Evolutionary conservation across 1,140 invertebrate genomes (phyloP).

Genomic region (Anthonomus grandis): DNA sequence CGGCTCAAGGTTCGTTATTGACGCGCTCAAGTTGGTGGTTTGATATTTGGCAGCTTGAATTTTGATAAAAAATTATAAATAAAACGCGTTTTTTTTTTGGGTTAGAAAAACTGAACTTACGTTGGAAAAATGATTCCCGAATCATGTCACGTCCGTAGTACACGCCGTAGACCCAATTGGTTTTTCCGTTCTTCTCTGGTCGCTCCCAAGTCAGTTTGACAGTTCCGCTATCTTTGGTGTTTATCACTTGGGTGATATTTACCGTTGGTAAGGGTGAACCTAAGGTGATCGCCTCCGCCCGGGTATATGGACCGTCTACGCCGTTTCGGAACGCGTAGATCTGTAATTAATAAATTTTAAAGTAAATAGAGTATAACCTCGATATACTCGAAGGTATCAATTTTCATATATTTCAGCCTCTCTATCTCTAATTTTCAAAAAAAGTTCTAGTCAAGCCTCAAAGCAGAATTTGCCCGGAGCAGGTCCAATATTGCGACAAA

Average conservation of each 20-base stretch:
- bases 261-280: slow-evolving; percentile 56
- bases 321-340: slow-evolving; percentile 61
- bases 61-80: too few species aligned
- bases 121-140: slow-evolving; percentile 51
- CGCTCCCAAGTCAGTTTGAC: slow-evolving; percentile 65
- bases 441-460: too few species aligned
- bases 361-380: too few species aligned
- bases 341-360: slow-evolving; percentile 34
- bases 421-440: too few species aligned
- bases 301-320: slow-evolving; percentile 56
- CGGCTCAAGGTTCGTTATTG: slow-evolving; percentile 60
- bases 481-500: too few species aligned
- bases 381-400: too few species aligned
- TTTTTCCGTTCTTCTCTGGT: slow-evolving; percentile 53
- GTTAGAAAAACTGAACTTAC: slow-evolving; percentile 41
- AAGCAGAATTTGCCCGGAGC: too few species aligned
- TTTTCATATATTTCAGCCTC: too few species aligned
- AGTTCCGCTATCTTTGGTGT: slow-evolving; percentile 56
- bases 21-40: slow-evolving; percentile 58
- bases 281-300: slow-evolving; percentile 53
- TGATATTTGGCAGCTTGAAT: slow-evolving; percentile 54
- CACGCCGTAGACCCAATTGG: slow-evolving; percentile 62
- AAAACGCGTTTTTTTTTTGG: neutral
- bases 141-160: too few species aligned
- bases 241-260: slow-evolving; percentile 50